phyloP scores from a whole-genome alignment of 1,140 invertebrate species.

The Zaprionus vittiger region DNA sequence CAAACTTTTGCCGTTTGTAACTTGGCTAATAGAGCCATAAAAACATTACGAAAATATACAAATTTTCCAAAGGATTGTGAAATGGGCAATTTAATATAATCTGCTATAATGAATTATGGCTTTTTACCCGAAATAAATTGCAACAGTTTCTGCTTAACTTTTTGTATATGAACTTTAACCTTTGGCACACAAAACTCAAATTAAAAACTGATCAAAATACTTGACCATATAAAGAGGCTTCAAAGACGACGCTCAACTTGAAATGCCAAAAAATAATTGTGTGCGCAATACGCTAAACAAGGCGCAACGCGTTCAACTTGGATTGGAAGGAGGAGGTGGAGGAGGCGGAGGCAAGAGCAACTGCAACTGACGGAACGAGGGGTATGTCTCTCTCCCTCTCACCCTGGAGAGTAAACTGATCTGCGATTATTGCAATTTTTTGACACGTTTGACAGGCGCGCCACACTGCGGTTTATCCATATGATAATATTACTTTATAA shows the following conservation, averaged over 20 bases:
- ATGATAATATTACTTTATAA: slow-evolving; percentile 45
- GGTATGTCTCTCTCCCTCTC: slow-evolving; percentile 1
- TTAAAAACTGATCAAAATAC: slow-evolving; percentile 76
- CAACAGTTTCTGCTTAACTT: not conserved
- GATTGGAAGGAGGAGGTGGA: not conserved
- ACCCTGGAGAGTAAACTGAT: slow-evolving; percentile 58
- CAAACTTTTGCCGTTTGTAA: slow-evolving; percentile 34
- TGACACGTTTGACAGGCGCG: slow-evolving; percentile 68
- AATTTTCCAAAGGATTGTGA: slow-evolving; percentile 41
- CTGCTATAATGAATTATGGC: not conserved
- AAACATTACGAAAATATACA: slow-evolving; percentile 35
- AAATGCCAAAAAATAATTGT: slow-evolving; percentile 56
- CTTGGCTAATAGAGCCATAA: slow-evolving; percentile 57
- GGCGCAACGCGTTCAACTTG: slow-evolving; percentile 48
- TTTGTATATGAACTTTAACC: slow-evolving; percentile 46
- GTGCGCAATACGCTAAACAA: slow-evolving; percentile 56
- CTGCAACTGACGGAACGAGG: not conserved
- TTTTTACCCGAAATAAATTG: not conserved
- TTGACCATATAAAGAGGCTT: slow-evolving; percentile 58
- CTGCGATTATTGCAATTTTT: slow-evolving; percentile 51
- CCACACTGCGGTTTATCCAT: slow-evolving; percentile 55
- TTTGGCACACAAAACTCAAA: slow-evolving; percentile 65
- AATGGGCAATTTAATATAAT: slow-evolving; percentile 5
- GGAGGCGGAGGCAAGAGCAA: not conserved
- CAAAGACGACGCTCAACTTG: slow-evolving; percentile 55